phyloP scores from a whole-genome alignment of 1,140 invertebrate species.

The Bombus terrestris region DNA sequence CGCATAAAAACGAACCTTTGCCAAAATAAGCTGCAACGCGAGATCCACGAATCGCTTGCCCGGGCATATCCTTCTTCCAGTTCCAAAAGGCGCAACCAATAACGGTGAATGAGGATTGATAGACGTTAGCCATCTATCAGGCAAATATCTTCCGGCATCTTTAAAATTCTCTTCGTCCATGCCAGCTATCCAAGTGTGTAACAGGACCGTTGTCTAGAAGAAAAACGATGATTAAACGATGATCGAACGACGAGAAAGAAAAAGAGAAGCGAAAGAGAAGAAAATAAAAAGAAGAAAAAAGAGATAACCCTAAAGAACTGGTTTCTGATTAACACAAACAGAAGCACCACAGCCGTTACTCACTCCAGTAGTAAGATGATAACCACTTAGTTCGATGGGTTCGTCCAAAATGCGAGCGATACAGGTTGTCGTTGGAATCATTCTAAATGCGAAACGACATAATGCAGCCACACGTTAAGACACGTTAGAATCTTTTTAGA shows the following conservation, averaged over 20 bases:
- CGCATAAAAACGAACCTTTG: constrained; percentile 84
- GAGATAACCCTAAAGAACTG: no score
- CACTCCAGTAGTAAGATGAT: constrained; percentile 90
- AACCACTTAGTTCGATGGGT: constrained; percentile 89
- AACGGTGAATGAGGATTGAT: constrained; percentile 83
- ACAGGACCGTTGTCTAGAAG: constrained; percentile 90
- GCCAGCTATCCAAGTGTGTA: constrained; percentile 93
- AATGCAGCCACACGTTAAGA: not conserved
- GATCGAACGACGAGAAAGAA: not conserved
- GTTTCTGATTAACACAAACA: not conserved
- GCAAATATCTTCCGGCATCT: constrained; percentile 88
- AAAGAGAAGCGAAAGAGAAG: not conserved
- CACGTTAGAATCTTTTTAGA: not conserved
- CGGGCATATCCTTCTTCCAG: constrained; percentile 91
- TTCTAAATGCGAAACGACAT: constrained; percentile 74
- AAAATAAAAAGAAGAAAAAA: no score
- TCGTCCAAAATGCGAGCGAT: constrained; percentile 91
- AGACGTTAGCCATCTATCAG: constrained; percentile 91
- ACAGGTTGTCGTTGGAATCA: constrained; percentile 92
- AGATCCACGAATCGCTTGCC: constrained; percentile 92
- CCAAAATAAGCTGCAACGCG: constrained; percentile 88
- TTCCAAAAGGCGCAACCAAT: constrained; percentile 93
- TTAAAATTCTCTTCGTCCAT: constrained; percentile 90
- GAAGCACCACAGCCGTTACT: constrained; percentile 68
- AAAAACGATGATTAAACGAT: not conserved